These are phyloP conservation scores for Lucifuga dentata DNA, from an alignment of 2,113 vertebrate genomes.

Conservation along the genomic window DNA sequence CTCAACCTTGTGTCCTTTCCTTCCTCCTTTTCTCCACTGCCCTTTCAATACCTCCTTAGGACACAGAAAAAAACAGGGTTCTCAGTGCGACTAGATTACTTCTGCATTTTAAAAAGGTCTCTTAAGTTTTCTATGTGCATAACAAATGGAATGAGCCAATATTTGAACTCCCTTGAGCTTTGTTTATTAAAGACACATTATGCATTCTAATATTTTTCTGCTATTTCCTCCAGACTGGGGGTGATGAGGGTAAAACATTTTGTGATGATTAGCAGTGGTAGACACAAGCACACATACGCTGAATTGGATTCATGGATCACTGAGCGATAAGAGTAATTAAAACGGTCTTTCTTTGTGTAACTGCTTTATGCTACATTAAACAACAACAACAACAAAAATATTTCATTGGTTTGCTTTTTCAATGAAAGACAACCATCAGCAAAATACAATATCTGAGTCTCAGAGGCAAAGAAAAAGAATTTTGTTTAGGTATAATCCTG, in stretches of 20 bases:
- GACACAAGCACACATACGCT: too few species aligned
- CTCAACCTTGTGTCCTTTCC: conserved; percentile 44
- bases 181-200: conserved; percentile 1
- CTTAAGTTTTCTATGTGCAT: conserved; percentile 38
- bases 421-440: too few species aligned
- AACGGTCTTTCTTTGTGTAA: too few species aligned
- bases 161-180: conserved; percentile 12
- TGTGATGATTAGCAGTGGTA: neutral
- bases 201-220: neutral
- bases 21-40: conserved; percentile 55
- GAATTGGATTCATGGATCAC: too few species aligned
- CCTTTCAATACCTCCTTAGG: conserved; percentile 76
- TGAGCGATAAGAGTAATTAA: too few species aligned
- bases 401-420: too few species aligned
- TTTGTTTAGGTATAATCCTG: too few species aligned
- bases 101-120: conserved; percentile 84
- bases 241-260: neutral
- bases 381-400: too few species aligned
- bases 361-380: too few species aligned
- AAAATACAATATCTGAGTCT: too few species aligned
- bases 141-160: conserved; percentile 51
- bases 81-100: conserved; percentile 64
- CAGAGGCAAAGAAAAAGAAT: too few species aligned
- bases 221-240: neutral
- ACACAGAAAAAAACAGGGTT: conserved; percentile 63